Conservation (phyloP, 2,797 vertebrate species). For the Chloroceryle inda region DNA sequence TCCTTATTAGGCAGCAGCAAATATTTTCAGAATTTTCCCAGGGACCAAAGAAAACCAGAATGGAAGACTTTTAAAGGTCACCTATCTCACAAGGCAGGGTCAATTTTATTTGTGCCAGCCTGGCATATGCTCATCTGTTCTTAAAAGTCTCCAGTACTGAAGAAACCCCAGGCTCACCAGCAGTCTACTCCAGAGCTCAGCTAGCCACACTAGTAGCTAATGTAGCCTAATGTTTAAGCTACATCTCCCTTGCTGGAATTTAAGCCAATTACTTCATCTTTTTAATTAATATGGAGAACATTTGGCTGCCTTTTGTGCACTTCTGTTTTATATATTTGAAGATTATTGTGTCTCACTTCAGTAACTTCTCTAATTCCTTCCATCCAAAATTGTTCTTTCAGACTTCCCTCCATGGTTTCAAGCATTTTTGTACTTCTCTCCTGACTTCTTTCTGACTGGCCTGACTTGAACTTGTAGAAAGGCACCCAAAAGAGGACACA, state of each 20-base stretch:
- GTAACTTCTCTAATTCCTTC: not conserved
- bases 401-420: not conserved
- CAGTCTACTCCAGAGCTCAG: not conserved
- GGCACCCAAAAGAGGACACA: not conserved
- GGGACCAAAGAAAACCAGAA: not conserved
- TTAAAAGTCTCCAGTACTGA: not conserved
- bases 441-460: not conserved
- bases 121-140: not conserved
- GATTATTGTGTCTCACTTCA: constrained; percentile 8
- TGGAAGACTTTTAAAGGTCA: not conserved
- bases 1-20: not conserved
- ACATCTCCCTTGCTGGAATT: not conserved
- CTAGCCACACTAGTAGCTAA: not conserved
- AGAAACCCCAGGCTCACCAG: not conserved
- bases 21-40: not conserved
- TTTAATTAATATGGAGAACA: not conserved
- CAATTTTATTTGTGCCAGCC: not conserved
- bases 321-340: not conserved
- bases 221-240: not conserved
- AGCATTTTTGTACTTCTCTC: not conserved
- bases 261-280: constrained; percentile 10
- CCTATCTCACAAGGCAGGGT: not conserved
- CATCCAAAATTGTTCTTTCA: not conserved
- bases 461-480: not conserved
- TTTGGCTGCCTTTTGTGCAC: not conserved